phyloP scores from a whole-genome alignment of 2,888 invertebrate species.

The Adelognathus sp. region DNA sequence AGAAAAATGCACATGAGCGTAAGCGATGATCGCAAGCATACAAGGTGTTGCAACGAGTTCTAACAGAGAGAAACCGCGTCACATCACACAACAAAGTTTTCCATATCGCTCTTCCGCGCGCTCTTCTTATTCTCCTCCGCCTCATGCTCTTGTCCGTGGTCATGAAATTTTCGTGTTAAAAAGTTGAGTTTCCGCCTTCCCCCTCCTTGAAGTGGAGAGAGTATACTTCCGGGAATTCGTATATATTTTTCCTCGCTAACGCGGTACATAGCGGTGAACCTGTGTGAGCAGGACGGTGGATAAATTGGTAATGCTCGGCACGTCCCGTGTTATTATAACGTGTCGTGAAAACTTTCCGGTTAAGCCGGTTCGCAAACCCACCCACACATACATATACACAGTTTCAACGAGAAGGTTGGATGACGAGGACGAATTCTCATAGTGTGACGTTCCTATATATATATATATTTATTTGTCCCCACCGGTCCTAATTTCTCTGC shows the following conservation, averaged over 20 bases:
- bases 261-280: background rate
- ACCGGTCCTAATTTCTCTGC: slow-evolving; percentile 17
- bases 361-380: background rate
- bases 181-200: slow-evolving; percentile 24
- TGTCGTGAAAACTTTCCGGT: slow-evolving; percentile 9
- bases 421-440: slow-evolving; percentile 13
- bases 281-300: background rate
- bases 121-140: background rate
- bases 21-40: slow-evolving; percentile 35
- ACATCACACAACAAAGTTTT: slow-evolving; percentile 12
- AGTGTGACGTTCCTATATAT: too few relatives aligned
- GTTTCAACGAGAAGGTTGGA: slow-evolving; percentile 11
- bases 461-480: slow-evolving; percentile 31
- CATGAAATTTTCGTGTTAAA: slow-evolving; percentile 40
- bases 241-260: background rate
- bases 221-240: background rate
- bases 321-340: slow-evolving; percentile 12
- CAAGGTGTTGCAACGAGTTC: slow-evolving; percentile 8
- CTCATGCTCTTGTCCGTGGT: background rate
- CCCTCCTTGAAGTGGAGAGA: background rate
- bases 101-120: background rate
- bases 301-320: slow-evolving; percentile 1
- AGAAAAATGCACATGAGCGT: background rate
- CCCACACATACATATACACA: background rate
- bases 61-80: background rate